Base-by-base conservation (phyloP, 2,797 vertebrate genomes). In the Peromyscus melanophrys region DNA sequence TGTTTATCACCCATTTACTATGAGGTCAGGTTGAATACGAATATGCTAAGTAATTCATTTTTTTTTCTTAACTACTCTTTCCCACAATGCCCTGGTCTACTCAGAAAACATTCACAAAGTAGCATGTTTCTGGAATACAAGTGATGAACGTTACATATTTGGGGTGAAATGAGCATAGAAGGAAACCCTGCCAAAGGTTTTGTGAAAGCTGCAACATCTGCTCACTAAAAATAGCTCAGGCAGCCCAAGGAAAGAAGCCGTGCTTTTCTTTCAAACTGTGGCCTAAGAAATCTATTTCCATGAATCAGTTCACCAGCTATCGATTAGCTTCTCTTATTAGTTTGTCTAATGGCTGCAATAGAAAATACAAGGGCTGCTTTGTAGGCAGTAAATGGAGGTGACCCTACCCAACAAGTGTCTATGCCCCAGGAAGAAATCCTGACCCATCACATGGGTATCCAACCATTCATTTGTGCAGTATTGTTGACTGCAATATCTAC, bases 191-290 rank as follows among this genome's bases (percentile, higher is more conserved):
- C 95, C 95, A 84, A 34, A 95, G 77, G 55, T 69, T 52, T 97
- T 96, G 63, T 63, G 90, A 96, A 96, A 82, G 89, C 94, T 96
- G 94, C 49, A 96, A 93, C 78, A 97, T 77, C 94, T 98, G 93
- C 75, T 87, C 82, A 95, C 97, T 97, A 97, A 98, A 97, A 98
- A 40, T 83, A 97, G 69, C 89, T 97, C 61, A 88, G 34, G 49
- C 14, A 27, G 37, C 87, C 61, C 9, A 0, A 55, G 43, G 5
- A 94, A 65, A 52, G 63, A 89, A 97, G 75, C 52, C 12, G 4
- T 80, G 91, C 83, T 92, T 94, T 90, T 92, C 96, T 96, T 95
- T 97, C 86, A 86, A 76, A 97, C 94, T 61, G 92, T 61, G 61
- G 57, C 91, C 95, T 85, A 77, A 10, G 4, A 77, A 75, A 69